A percentile compares a stretch with the other conserved stretches of the same genome.
Conservation (phyloP, 2,797 vertebrate species). For the Peromyscus nudipes region DNA sequence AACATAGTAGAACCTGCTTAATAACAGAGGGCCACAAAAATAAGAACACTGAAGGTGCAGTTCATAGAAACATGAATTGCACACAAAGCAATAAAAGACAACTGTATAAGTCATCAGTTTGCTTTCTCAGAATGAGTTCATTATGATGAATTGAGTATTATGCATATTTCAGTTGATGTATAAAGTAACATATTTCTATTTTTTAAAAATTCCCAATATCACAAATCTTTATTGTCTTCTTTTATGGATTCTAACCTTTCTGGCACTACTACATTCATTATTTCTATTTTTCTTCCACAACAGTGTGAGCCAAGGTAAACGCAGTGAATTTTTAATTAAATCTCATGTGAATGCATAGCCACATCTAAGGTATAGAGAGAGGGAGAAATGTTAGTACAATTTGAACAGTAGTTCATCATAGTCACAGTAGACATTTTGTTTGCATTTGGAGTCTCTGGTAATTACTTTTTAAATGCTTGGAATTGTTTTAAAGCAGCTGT, state of each 20-base stretch:
- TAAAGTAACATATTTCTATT: not conserved
- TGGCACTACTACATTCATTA: not conserved
- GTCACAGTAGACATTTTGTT: conserved; percentile 64
- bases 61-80: not conserved
- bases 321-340: conserved; percentile 77
- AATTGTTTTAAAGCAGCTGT: conserved; percentile 61
- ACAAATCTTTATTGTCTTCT: conserved; percentile 36
- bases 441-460: conserved; percentile 67
- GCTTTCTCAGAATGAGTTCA: conserved; percentile 52
- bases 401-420: not conserved
- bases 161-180: not conserved
- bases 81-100: not conserved
- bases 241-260: not conserved
- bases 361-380: not conserved
- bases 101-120: not conserved
- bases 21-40: not conserved
- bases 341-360: conserved; percentile 30
- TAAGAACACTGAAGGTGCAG: not conserved
- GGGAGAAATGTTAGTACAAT: not conserved
- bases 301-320: conserved; percentile 67
- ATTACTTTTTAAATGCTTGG: conserved; percentile 74
- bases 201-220: not conserved
- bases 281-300: not conserved
- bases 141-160: conserved; percentile 21
- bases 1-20: not conserved